These are phyloP conservation scores for Callitettix versicolor DNA, from an alignment of 1,140 invertebrate species.

Conservation along the genomic window DNA sequence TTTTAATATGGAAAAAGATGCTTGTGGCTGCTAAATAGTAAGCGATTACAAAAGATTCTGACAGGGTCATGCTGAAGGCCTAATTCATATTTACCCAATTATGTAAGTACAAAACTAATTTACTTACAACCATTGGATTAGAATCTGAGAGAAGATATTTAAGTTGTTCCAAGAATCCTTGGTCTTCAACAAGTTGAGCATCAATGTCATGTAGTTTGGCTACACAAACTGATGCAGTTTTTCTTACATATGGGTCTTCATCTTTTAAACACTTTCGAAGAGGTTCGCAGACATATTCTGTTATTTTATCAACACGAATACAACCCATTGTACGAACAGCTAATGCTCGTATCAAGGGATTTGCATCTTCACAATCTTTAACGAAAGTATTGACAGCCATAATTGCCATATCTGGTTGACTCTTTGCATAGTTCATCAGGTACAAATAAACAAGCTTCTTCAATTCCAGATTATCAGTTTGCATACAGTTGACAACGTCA, in stretches of 20 bases:
- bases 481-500: slow-evolving; percentile 99
- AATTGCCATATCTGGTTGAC: slow-evolving; percentile 99
- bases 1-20: too few relatives aligned
- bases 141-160: slow-evolving; percentile 95
- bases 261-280: slow-evolving; percentile 96
- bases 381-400: slow-evolving; percentile 99
- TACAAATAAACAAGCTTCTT: slow-evolving; percentile 99
- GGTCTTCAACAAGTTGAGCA: slow-evolving; percentile 89
- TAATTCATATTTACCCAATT: too few relatives aligned
- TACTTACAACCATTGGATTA: slow-evolving; percentile 86
- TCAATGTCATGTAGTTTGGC: slow-evolving; percentile 99
- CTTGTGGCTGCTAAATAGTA: too few relatives aligned
- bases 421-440: slow-evolving; percentile 99
- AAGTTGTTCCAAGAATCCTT: slow-evolving; percentile 96
- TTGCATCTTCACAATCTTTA: slow-evolving; percentile 99
- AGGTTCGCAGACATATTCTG: slow-evolving; percentile 98
- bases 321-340: slow-evolving; percentile 99
- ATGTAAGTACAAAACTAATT: too few relatives aligned
- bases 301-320: slow-evolving; percentile 99
- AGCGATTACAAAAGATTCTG: too few relatives aligned
- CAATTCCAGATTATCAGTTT: slow-evolving; percentile 97
- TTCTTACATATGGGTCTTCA: slow-evolving; percentile 98
- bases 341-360: slow-evolving; percentile 94
- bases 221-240: slow-evolving; percentile 99
- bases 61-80: too few relatives aligned